Base-by-base conservation (phyloP, 2,888 invertebrate genomes). In the Uloborus plumipes region DNA sequence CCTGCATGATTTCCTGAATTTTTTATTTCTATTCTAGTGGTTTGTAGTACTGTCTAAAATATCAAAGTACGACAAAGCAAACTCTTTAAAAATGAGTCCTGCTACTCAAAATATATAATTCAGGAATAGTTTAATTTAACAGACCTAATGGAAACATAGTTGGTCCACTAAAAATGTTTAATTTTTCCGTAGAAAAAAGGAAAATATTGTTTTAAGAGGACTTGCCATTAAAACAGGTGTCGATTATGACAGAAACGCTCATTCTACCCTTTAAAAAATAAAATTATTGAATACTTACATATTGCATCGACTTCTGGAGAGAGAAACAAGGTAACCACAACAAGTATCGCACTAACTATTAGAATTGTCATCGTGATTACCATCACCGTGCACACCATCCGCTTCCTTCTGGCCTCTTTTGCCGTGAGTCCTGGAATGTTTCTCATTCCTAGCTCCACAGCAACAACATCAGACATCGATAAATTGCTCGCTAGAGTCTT, bases 221-320 rank as follows among this genome's bases (percentile, higher is more conserved):
- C 39, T 39, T 39, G 39, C 39, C 11, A 1, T 11, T 4, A 39
- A 39, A 39, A 11, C 9, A 39, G 39, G 1, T 9, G 9, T 39
- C 9, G 39, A 9, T 16, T 55, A 55, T n/a, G 16, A n/a, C n/a
- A 9, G 7, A 3, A 13, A 26, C 15, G 18, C 22, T n/a, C 20
- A 50, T 39, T 13, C 4, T 53, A 26, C 18, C n/a, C 6, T 49
- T n/a, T 53, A 26, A 65, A 22, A 22, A 39, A 58, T 22, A 31
- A 72, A 20, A 47, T 26, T 55, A 14, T 50, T 39, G 9, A 20
- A 14, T 22, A 81, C 84, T 84, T 81, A 84, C 84, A 51, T n/a
- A 84, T 16, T 58, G 66, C 81, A 31, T 84, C 84, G 0, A 84
- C 84, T 4, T 62, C 84, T 4, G 84, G 84, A 0, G 77, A 81